These are phyloP conservation scores for Berghia stephanieae DNA, from an alignment of 1,140 invertebrate species.

Conservation along the genomic window DNA sequence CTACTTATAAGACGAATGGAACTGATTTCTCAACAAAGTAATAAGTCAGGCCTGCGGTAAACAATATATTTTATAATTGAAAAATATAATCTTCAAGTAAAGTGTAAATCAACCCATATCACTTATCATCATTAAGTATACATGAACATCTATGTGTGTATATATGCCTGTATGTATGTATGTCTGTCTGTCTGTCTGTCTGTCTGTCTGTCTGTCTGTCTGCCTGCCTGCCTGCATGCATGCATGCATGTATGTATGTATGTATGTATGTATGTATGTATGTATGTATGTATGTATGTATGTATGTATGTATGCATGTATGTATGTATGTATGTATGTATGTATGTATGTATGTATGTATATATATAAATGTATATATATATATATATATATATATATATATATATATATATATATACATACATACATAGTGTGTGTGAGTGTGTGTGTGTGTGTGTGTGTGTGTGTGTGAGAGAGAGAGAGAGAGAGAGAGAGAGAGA, in stretches of 20 bases:
- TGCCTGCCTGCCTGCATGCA: constrained; percentile 13
- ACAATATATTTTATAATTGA: too few species aligned
- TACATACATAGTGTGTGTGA: constrained; percentile 11
- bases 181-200: too few species aligned
- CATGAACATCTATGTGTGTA: too few species aligned
- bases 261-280: not conserved
- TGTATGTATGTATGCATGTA: constrained; percentile 9
- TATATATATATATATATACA: not conserved
- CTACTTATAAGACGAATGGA: too few species aligned
- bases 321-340: constrained; percentile 9
- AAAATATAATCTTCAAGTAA: too few species aligned
- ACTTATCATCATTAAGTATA: too few species aligned
- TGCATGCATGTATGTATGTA: constrained; percentile 20
- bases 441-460: constrained; percentile 1
- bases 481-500: not conserved
- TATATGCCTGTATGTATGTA: too few species aligned
- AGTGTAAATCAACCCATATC: too few species aligned
- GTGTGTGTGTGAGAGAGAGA: not conserved
- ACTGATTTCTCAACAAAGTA: too few species aligned
- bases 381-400: constrained; percentile 16
- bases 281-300: constrained; percentile 15
- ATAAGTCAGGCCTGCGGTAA: too few species aligned
- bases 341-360: constrained; percentile 15
- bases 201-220: too few species aligned
- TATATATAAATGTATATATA: constrained; percentile 26